These are phyloP conservation scores for Bolborhynchus lineola DNA, from an alignment of 2,113 vertebrate species.

Conservation along the genomic window DNA sequence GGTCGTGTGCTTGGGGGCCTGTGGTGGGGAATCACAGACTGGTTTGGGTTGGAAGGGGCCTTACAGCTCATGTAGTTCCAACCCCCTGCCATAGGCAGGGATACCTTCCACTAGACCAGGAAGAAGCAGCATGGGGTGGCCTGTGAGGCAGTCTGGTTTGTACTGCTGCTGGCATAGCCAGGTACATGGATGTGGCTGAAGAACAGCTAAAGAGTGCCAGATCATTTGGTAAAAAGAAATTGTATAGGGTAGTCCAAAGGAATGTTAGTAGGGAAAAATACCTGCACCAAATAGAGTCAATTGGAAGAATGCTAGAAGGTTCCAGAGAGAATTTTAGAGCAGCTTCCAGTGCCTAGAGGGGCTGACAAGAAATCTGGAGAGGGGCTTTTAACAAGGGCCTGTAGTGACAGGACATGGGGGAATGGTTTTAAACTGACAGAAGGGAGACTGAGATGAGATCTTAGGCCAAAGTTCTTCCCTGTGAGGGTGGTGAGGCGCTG, in stretches of 20 bases:
- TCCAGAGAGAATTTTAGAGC: background rate
- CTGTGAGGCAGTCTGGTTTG: rapidly evolving
- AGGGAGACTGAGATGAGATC: background rate
- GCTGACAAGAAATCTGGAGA: background rate
- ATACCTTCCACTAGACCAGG: background rate
- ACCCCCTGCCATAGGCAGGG: background rate
- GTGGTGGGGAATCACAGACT: background rate
- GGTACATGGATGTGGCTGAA: rapidly evolving
- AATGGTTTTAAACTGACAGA: background rate
- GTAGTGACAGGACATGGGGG: background rate
- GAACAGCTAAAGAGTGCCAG: background rate
- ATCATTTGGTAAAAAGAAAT: background rate
- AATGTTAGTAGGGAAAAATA: background rate
- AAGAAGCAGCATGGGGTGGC: rapidly evolving
- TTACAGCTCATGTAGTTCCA: background rate
- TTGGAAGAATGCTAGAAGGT: background rate
- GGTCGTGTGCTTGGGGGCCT: background rate
- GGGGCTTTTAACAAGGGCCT: background rate
- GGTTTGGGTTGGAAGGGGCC: background rate
- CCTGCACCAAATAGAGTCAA: background rate
- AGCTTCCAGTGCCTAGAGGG: background rate
- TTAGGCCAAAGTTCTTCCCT: background rate
- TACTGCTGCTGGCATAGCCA: rapidly evolving
- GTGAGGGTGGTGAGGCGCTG: background rate
- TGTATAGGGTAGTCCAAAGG: background rate